Evolutionary conservation across 2,888 invertebrate genomes (phyloP).

Genomic region (Leptinotarsa peninsularis): DNA sequence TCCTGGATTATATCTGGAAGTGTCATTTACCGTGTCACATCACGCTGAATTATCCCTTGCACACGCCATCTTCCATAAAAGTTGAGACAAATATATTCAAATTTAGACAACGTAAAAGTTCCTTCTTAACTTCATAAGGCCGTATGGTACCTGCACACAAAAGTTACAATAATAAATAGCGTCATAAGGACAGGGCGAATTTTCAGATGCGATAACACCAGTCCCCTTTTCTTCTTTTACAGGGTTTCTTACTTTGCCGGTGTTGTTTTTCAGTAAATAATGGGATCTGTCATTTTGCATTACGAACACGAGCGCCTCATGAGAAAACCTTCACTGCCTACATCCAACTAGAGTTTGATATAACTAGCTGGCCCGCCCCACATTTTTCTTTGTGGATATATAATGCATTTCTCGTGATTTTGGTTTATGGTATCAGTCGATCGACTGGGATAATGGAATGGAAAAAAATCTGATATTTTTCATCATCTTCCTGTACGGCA

Average conservation of each 20-base stretch:
- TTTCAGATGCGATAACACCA: conserved; percentile 59
- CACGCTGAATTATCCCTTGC: conserved; percentile 30
- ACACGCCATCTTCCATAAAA: conserved; percentile 28
- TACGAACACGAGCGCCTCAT: conserved; percentile 60
- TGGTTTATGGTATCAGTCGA: conserved; percentile 37
- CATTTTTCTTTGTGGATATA: conserved; percentile 45
- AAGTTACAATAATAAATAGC: conserved; percentile 54
- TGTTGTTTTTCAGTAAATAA: conserved; percentile 68
- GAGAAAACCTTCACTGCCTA: conserved; percentile 55
- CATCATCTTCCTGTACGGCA: conserved; percentile 3
- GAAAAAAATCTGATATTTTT: conserved; percentile 29
- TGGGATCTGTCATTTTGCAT: conserved; percentile 68
- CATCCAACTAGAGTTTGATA: conserved; percentile 49
- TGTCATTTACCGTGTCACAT: conserved; percentile 24
- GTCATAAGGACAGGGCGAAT: conserved; percentile 57
- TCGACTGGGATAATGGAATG: conserved; percentile 35
- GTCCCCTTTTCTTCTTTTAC: conserved; percentile 63
- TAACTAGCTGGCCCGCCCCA: conserved; percentile 45
- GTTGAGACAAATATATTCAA: conserved; percentile 38
- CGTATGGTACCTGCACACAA: conserved; percentile 38
- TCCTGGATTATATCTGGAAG: conserved; percentile 13
- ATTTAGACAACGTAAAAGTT: conserved; percentile 36
- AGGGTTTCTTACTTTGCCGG: conserved; percentile 65
- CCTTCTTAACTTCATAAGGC: conserved; percentile 30
- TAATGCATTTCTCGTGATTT: conserved; percentile 43